phyloP scores from a whole-genome alignment of 2,113 vertebrate genomes.

The Heteronetta atricapilla region DNA sequence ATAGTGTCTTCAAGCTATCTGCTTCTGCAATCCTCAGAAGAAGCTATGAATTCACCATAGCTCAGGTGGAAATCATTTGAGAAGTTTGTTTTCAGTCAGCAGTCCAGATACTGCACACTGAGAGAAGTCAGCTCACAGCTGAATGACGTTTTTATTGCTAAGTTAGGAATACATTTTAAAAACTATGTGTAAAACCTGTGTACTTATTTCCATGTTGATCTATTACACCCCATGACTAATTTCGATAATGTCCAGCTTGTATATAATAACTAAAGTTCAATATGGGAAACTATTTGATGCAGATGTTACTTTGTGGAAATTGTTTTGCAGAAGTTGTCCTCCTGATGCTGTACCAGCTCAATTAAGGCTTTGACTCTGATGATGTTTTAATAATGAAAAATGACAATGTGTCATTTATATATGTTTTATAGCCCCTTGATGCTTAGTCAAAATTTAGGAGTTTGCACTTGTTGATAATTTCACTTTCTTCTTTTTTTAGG shows the following conservation, averaged over 20 bases:
- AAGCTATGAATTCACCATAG: fast-evolving
- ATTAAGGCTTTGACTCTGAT: background rate
- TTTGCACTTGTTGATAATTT: background rate
- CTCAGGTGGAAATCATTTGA: background rate
- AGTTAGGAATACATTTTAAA: background rate
- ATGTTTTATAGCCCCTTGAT: background rate
- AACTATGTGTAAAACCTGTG: background rate
- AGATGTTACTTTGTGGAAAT: background rate
- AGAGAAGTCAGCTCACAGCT: background rate
- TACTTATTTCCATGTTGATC: background rate
- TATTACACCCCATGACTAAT: background rate
- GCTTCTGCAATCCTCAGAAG: background rate
- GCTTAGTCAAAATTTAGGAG: background rate
- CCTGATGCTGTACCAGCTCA: background rate
- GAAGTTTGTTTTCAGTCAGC: background rate
- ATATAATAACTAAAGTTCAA: background rate
- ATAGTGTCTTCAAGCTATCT: background rate
- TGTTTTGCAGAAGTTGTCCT: background rate
- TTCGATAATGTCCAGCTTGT: background rate
- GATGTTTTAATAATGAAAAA: background rate
- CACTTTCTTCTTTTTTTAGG: conserved; percentile 68
- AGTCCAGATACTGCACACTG: background rate
- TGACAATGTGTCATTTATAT: background rate
- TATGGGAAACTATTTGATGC: background rate
- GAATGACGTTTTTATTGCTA: background rate